A percentile compares a stretch with the other conserved stretches of the same genome.
phyloP scores from a whole-genome alignment of 2,113 vertebrate species.

The Electrona antarctica region DNA sequence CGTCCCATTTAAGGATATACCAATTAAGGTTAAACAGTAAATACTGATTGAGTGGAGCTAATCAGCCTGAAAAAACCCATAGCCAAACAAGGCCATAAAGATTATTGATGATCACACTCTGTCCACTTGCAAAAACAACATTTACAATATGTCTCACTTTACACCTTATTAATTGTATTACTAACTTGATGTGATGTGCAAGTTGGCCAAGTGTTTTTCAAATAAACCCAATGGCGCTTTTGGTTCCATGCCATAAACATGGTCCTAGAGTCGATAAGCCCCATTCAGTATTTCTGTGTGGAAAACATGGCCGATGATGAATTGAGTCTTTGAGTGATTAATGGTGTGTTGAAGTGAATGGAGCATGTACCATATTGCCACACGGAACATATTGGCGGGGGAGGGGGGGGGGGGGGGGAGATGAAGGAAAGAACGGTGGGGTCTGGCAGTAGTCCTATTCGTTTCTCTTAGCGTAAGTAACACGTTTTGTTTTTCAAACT shows the following conservation, averaged over 20 bases:
- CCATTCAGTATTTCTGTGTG: slow-evolving; percentile 13
- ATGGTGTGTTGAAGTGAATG: slow-evolving; percentile 18
- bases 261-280: slow-evolving; percentile 18
- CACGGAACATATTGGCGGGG: slow-evolving; percentile 5
- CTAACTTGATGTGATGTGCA: slow-evolving; percentile 45
- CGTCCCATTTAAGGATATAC: no score
- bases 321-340: slow-evolving; percentile 7
- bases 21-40: background rate
- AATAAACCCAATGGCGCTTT: slow-evolving; percentile 29
- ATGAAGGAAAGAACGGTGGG: background rate
- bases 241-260: slow-evolving; percentile 26
- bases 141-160: slow-evolving; percentile 39
- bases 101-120: slow-evolving; percentile 46
- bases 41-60: background rate
- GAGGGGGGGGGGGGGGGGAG: background rate
- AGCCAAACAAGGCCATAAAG: slow-evolving; percentile 19
- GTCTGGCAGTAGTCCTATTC: background rate
- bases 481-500: no score
- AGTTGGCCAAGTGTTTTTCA: slow-evolving; percentile 33
- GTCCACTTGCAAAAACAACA: slow-evolving; percentile 39
- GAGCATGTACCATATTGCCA: slow-evolving; percentile 11
- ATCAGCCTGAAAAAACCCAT: slow-evolving; percentile 28
- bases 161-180: slow-evolving; percentile 27
- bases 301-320: slow-evolving; percentile 34
- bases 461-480: no score